These are phyloP conservation scores for Halictus ligatus DNA, from an alignment of 2,888 invertebrate species.

Conservation along the genomic window DNA sequence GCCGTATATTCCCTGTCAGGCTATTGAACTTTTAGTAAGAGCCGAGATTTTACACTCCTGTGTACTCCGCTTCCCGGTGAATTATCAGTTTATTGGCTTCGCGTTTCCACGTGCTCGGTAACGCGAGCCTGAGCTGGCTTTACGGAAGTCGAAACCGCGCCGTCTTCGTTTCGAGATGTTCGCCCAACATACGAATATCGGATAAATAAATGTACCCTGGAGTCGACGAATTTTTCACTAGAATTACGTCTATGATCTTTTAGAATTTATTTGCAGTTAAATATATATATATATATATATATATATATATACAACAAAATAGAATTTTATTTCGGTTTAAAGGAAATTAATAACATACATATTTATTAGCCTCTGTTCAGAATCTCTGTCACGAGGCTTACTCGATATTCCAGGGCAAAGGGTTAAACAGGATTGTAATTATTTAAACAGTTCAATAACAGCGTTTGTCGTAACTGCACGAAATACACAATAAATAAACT, in stretches of 20 bases:
- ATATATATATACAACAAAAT: no score
- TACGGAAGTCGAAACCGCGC: not conserved
- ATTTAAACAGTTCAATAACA: no score
- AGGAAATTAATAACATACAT: no score
- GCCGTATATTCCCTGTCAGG: slow-evolving; percentile 35
- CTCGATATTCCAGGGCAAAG: no score
- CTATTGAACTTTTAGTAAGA: slow-evolving; percentile 37
- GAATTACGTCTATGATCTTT: not conserved
- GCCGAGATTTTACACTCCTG: slow-evolving; percentile 23
- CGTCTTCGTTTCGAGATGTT: not conserved
- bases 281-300: no score
- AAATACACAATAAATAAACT: no score
- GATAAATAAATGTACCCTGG: not conserved
- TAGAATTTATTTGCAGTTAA: no score
- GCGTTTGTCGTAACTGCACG: no score
- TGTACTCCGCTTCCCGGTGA: not conserved
- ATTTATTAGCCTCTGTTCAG: no score
- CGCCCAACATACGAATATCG: not conserved
- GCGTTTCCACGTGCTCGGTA: not conserved
- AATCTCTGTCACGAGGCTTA: no score
- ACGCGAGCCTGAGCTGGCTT: not conserved
- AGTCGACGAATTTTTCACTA: not conserved
- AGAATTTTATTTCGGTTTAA: no score
- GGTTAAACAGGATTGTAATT: no score
- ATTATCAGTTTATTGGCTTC: not conserved